These are phyloP conservation scores for Mnemiopsis leidyi DNA, from an alignment of 37 sponge, comb jelly and placozoan species.

Conservation along the genomic window DNA sequence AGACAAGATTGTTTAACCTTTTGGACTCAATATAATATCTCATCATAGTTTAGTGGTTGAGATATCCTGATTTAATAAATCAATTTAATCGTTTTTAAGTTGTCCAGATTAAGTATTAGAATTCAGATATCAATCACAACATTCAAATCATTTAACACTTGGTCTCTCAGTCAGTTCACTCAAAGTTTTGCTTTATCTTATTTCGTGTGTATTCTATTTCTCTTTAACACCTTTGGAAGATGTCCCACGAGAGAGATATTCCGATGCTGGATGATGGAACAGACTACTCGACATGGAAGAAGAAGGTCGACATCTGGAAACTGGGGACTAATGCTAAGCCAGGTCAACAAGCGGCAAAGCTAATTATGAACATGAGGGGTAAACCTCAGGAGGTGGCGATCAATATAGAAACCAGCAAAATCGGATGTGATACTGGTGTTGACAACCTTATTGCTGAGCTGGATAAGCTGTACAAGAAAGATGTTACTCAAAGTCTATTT, in stretches of 20 bases:
- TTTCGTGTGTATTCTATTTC: too few species aligned
- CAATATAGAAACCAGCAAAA: neutral
- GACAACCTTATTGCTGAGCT: neutral
- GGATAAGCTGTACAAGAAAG: neutral
- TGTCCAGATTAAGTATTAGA: too few species aligned
- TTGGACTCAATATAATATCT: too few species aligned
- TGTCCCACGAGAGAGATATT: neutral
- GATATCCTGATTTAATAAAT: too few species aligned
- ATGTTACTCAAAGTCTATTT: neutral
- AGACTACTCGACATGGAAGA: too few species aligned
- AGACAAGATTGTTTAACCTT: too few species aligned
- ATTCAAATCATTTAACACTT: too few species aligned
- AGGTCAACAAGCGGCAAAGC: neutral
- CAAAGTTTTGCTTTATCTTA: too few species aligned
- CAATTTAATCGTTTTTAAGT: too few species aligned
- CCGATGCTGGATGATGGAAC: neutral
- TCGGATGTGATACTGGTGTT: neutral
- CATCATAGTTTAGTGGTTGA: too few species aligned
- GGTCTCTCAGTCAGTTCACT: too few species aligned
- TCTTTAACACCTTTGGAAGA: neutral
- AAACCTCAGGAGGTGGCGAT: neutral
- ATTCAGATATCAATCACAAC: too few species aligned
- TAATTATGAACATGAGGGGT: slow-evolving; percentile 1
- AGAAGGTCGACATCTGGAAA: neutral
- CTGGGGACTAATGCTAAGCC: neutral